Percentiles rank a stretch among this genome's conserved stretches.
These are phyloP conservation scores for Misgurnus anguillicaudatus DNA, from an alignment of 2,113 vertebrate genomes.

Conservation along the genomic window DNA sequence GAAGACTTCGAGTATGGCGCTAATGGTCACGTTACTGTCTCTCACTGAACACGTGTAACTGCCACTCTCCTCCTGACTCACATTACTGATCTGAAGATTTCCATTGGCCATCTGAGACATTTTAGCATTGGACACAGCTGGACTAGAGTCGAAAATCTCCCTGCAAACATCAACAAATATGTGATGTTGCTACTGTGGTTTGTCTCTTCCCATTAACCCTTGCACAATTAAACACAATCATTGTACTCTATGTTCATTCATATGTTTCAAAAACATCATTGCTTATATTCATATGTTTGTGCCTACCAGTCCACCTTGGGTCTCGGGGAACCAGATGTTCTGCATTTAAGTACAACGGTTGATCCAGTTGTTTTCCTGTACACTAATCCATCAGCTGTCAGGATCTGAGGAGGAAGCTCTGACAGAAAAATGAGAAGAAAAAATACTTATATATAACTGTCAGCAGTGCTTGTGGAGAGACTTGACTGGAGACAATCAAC, in stretches of 20 bases:
- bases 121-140: slow-evolving; percentile 69
- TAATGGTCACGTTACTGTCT: slow-evolving; percentile 73
- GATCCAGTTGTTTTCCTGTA: slow-evolving; percentile 74
- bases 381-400: slow-evolving; percentile 69
- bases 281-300: background rate
- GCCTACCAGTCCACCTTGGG: slow-evolving; percentile 81
- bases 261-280: background rate
- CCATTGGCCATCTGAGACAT: slow-evolving; percentile 76
- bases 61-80: slow-evolving; percentile 67
- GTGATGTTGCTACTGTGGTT: no score
- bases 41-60: slow-evolving; percentile 76
- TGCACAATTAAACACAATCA: no score
- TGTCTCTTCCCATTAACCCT: no score
- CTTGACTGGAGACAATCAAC: no score
- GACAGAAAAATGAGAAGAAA: slow-evolving; percentile 3
- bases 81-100: slow-evolving; percentile 71
- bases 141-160: slow-evolving; percentile 58
- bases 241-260: no score
- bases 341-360: slow-evolving; percentile 70
- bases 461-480: no score
- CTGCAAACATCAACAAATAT: slow-evolving; percentile 56
- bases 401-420: slow-evolving; percentile 85
- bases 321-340: slow-evolving; percentile 79
- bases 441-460: no score
- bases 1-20: slow-evolving; percentile 76